Base-by-base conservation (phyloP, 2,888 invertebrate species). In the Atherix ibis region DNA sequence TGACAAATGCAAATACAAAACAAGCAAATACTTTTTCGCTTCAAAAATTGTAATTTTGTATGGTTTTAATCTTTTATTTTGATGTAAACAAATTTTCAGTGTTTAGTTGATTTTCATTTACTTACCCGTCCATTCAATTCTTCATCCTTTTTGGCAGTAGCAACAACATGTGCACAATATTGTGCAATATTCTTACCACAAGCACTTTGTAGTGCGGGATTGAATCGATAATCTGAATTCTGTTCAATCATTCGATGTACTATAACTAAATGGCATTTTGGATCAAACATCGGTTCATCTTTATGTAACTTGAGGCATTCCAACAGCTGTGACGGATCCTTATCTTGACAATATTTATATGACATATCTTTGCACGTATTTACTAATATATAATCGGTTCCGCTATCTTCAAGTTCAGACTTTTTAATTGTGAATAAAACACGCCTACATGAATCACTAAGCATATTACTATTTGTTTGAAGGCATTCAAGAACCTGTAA, bases 161-260 rank as follows among this genome's bases (percentile, higher is more conserved):
- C 52, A 13, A 66, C 56, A 44, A 73, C 65, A 40, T 65, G 53
- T 18, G 64, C 61, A 51, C 81, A 81, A 53, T 72, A 74, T 48
- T 76, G 79, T 38, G 73, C 70, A 14, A 94, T 88, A 54, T 94
- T 94, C 40, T 65, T 55, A 44, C 73, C 72, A 53, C 95, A 95
- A 10, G 80, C 74, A 46, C 72, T 71, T 54, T 82, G 79, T 36
- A 95, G 65, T 15, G 77, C 72, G 3, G 82, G 83, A 63, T 94
- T 91, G 41, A 94, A 76, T 40, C 91, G 73, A 50, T 82, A 87
- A 62, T 95, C 94, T 38, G 78, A 73, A 52, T 84, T 85, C 57
- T 87, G 87, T 56, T 89, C 85, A 43, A 87, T 78, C 73, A 91
- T 79, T 45, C 92, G 71, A 51, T 82, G 79, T 2, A 83, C 69